A percentile compares a stretch with the other conserved stretches of the same genome.
phyloP scores from a whole-genome alignment of 2,797 vertebrate species.

The Melanotaenia pygmaea region DNA sequence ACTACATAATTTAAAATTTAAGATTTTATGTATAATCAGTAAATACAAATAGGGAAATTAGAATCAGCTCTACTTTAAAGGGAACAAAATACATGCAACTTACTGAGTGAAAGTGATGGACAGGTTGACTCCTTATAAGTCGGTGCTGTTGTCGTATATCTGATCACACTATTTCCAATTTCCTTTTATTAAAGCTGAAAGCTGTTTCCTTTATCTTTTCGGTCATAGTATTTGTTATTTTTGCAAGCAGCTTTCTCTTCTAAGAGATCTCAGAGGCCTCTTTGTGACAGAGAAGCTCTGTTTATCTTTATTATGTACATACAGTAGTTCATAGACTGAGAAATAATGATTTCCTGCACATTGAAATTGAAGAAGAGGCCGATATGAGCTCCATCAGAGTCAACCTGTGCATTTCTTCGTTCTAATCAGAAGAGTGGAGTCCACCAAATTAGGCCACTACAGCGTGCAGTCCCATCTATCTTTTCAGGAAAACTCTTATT shows the following conservation, averaged over 20 bases:
- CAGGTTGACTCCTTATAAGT: conserved; percentile 24
- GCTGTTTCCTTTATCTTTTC: not conserved
- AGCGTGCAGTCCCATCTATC: not conserved
- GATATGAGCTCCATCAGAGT: not conserved
- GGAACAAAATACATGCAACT: not conserved
- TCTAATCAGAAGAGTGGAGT: conserved; percentile 20
- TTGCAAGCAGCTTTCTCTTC: too few species aligned
- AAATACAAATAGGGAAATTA: not conserved
- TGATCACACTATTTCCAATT: too few species aligned
- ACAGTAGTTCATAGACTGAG: not conserved
- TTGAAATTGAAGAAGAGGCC: not conserved
- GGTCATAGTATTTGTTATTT: too few species aligned
- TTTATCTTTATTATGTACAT: not conserved
- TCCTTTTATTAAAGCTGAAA: not conserved
- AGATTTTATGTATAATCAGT: not conserved
- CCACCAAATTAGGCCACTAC: not conserved
- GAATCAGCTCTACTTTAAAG: conserved; percentile 20
- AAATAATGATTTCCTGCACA: not conserved
- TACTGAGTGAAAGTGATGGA: conserved; percentile 7
- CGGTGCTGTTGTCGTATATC: not conserved
- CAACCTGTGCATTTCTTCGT: conserved; percentile 20
- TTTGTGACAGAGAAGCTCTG: not conserved
- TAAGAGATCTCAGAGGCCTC: not conserved
- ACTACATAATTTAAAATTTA: not conserved
- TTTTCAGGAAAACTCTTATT: not conserved